Evolutionary conservation across 2,797 vertebrate genomes (phyloP), one percentile per base, ranked within the genome.

Genomic region (Paguma larvata): DNA sequence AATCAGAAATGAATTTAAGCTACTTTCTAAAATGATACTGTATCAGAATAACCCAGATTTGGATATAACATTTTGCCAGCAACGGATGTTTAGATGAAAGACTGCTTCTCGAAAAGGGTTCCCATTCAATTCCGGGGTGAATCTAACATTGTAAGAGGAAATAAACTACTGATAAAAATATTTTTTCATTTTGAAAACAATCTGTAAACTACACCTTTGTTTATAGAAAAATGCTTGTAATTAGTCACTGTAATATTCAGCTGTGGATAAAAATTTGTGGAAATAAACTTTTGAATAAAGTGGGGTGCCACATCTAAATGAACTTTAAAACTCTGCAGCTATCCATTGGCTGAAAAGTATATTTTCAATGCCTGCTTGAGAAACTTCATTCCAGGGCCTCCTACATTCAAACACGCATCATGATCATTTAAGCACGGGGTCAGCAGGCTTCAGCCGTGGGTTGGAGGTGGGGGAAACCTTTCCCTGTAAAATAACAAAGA

Each of bases 231-330:
- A 97, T 93, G 94, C 97, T 98, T 98, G 89, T 98, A 98, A 98
- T 97, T 82, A 88, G 97, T 97, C 94, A 97, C 96, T 98, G 91
- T 98, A 98, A 97, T 97, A 97, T 97, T 98, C 92, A 96, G 59
- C 95, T 98, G 94, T 97, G 98, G 95, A 97, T 98, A 98, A 98
- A 97, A 97, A 97, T 91, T 96, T 98, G 95, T 98, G 97, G 67
- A 98, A 98, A 98, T 98, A 98, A 98, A 99, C 96, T 98, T 99
- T 98, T 97, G 88, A 98, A 98, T 96, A 63, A 82, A 91, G 80
- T 89, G 46, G 44, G 96, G 63, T 95, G 82, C 86, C 89, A 95
- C 79, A 94, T 95, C n/a, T 95, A 94, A 97, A 53, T 78, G 80
- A 85, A 95, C 95, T 94, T 83, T 94, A 85, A 94, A 96, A 86